Conservation (phyloP, 2,888 invertebrate species). For the Junonia oenone region DNA sequence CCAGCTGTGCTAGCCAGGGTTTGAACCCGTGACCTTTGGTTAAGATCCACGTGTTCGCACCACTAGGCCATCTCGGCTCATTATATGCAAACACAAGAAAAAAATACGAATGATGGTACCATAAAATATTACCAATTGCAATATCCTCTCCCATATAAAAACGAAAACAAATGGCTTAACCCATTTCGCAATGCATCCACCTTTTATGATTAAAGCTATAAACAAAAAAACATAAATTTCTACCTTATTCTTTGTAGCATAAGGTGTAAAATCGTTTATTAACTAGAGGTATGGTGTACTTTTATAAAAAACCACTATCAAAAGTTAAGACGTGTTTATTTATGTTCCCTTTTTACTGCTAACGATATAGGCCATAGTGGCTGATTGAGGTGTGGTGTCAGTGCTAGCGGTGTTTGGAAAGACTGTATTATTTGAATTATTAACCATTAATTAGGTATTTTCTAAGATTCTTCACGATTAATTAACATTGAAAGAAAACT, state of each 20-base stretch:
- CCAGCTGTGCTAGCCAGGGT: too few relatives aligned
- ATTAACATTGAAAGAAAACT: too few relatives aligned
- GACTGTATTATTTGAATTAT: not conserved
- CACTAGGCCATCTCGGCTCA: too few relatives aligned
- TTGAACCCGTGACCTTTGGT: too few relatives aligned
- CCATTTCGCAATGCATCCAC: conserved; percentile 14
- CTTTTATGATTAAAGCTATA: not conserved
- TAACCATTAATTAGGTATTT: not conserved
- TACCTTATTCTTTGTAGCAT: not conserved
- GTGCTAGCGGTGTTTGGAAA: conserved; percentile 22
- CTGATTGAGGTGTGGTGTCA: conserved; percentile 23
- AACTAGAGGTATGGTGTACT: conserved; percentile 18
- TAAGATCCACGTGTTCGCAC: too few relatives aligned
- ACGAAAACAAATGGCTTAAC: not conserved
- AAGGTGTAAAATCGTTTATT: conserved; percentile 6
- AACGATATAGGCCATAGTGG: conserved; percentile 34
- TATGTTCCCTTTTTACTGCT: conserved; percentile 39
- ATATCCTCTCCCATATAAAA: not conserved
- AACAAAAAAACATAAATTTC: not conserved
- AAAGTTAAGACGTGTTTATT: conserved; percentile 40
- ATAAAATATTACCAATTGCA: not conserved
- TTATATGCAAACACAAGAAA: too few relatives aligned
- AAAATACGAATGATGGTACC: too few relatives aligned
- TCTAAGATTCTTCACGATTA: not conserved
- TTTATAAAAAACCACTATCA: conserved; percentile 32